phyloP scores from a whole-genome alignment of 2,888 invertebrate species.

The Drosophila mercatorum region DNA sequence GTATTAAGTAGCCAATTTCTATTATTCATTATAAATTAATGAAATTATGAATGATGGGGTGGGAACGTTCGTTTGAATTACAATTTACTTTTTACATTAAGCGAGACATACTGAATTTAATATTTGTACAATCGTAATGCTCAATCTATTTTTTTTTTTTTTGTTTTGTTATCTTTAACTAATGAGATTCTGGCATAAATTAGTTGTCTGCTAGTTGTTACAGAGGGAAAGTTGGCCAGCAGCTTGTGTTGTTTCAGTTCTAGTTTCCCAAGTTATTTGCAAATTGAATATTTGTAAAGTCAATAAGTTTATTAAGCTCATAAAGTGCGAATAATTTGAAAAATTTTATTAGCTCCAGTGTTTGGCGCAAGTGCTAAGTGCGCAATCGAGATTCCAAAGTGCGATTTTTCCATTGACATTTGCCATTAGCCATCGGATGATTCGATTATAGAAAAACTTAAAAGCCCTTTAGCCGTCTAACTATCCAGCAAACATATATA shows the following conservation, averaged over 20 bases:
- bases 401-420: not conserved
- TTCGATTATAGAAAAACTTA: not conserved
- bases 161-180: slow-evolving; percentile 52
- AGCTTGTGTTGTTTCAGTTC: slow-evolving; percentile 11
- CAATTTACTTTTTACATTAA: slow-evolving; percentile 7
- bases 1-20: not conserved
- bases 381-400: slow-evolving; percentile 10
- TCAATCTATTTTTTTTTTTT: slow-evolving; percentile 15
- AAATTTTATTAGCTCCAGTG: slow-evolving; percentile 7
- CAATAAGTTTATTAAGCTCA: slow-evolving; percentile 34
- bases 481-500: slow-evolving; percentile 2
- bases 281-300: slow-evolving; percentile 61
- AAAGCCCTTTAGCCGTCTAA: slow-evolving; percentile 1
- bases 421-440: not conserved
- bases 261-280: slow-evolving; percentile 53
- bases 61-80: slow-evolving; percentile 12
- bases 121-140: slow-evolving; percentile 27
- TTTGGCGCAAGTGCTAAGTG: slow-evolving; percentile 13
- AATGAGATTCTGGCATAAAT: slow-evolving; percentile 60
- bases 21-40: slow-evolving; percentile 8
- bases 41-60: slow-evolving; percentile 6
- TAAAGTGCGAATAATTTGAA: slow-evolving; percentile 48
- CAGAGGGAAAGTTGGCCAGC: slow-evolving; percentile 43
- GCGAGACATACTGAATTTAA: slow-evolving; percentile 21
- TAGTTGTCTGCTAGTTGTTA: slow-evolving; percentile 21